A percentile compares a stretch with the other conserved stretches of the same genome.
Conservation (phyloP, 2,113 vertebrate genomes). For the Blennius ocellaris region DNA sequence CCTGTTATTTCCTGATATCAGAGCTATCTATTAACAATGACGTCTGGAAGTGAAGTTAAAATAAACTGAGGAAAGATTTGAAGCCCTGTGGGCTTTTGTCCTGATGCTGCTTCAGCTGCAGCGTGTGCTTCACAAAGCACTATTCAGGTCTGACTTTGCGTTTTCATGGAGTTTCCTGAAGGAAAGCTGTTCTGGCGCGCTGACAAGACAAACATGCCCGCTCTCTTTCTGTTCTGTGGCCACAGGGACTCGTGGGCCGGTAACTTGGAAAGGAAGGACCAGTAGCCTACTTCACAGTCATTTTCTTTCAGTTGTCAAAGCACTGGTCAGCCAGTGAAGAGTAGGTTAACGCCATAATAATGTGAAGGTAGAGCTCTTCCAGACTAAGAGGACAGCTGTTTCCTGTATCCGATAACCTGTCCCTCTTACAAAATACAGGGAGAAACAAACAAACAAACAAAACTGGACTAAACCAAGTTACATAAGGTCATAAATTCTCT, state of each 20-base stretch:
- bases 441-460: neutral
- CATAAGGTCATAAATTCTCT: too few species aligned
- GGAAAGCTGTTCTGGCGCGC: slow-evolving; percentile 60
- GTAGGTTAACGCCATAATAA: slow-evolving; percentile 18
- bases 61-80: slow-evolving; percentile 61
- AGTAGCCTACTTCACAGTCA: slow-evolving; percentile 45
- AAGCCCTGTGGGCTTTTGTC: slow-evolving; percentile 52
- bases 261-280: slow-evolving; percentile 63
- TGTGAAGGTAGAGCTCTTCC: neutral
- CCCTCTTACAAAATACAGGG: neutral
- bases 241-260: slow-evolving; percentile 30
- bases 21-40: slow-evolving; percentile 43
- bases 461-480: neutral
- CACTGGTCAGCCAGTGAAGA: slow-evolving; percentile 40
- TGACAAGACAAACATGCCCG: slow-evolving; percentile 66
- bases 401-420: slow-evolving; percentile 29
- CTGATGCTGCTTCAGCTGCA: slow-evolving; percentile 56
- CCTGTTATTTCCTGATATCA: slow-evolving; percentile 27
- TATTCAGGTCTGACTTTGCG: slow-evolving; percentile 60
- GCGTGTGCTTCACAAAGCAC: slow-evolving; percentile 38
- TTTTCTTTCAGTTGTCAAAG: slow-evolving; percentile 72
- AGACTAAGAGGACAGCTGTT: slow-evolving; percentile 12
- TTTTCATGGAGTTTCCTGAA: slow-evolving; percentile 74
- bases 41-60: slow-evolving; percentile 35
- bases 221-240: slow-evolving; percentile 25